A percentile compares a stretch with the other conserved stretches of the same genome.
These are phyloP conservation scores for Alosa sapidissima DNA, from an alignment of 2,797 vertebrate species.

Conservation along the genomic window DNA sequence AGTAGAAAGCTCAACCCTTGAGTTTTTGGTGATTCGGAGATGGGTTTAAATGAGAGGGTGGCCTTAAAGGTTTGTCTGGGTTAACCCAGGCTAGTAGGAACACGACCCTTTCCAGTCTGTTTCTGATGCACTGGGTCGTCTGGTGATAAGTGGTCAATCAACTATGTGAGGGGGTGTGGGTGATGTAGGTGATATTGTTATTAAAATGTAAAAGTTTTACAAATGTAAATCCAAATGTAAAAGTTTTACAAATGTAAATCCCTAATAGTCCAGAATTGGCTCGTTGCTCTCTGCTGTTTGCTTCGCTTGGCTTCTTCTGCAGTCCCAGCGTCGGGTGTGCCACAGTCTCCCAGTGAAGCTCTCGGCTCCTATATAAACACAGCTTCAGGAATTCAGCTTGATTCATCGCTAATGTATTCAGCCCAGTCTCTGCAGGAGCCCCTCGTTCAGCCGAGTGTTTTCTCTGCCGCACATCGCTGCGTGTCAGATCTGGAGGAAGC, in stretches of 20 bases:
- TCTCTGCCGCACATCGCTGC: conserved; percentile 57
- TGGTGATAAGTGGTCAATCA: too few species aligned
- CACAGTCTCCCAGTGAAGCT: not conserved
- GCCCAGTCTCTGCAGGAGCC: not conserved
- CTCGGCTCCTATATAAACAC: not conserved
- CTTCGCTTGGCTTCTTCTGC: too few species aligned
- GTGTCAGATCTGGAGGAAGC: conserved; percentile 78
- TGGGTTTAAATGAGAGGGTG: too few species aligned
- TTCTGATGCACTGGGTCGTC: too few species aligned
- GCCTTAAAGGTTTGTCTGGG: too few species aligned
- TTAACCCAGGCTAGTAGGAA: too few species aligned
- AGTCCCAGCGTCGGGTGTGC: not conserved
- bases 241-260: not conserved
- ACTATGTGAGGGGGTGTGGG: too few species aligned
- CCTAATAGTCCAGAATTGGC: not conserved
- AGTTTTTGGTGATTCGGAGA: too few species aligned
- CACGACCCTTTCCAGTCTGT: too few species aligned
- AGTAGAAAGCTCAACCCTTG: too few species aligned
- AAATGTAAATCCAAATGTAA: not conserved
- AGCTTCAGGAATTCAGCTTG: conserved; percentile 1
- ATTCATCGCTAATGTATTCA: conserved; percentile 7
- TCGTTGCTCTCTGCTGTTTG: not conserved
- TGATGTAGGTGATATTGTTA: too few species aligned
- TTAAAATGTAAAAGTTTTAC: not conserved
- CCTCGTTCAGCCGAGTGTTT: conserved; percentile 72